Conservation (phyloP, 1,140 invertebrate species). For the Drosophila aff. region DNA sequence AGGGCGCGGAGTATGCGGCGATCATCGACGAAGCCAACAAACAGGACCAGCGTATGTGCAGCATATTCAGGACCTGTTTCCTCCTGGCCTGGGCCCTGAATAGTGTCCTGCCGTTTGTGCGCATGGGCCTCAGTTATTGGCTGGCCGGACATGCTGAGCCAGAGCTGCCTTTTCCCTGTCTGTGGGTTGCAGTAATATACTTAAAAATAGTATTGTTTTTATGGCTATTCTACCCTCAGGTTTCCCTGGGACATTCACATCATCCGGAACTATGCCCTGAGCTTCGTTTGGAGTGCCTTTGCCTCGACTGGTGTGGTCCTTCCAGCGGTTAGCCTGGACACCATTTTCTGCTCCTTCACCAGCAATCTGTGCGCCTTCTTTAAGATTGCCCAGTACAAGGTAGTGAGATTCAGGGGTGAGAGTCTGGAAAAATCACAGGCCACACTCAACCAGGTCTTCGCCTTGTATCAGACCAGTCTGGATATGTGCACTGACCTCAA, state of each 20-base stretch:
- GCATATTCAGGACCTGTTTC: constrained; percentile 47
- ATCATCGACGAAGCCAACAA: constrained; percentile 35
- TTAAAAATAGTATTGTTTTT: neutral
- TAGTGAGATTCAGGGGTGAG: constrained; percentile 13
- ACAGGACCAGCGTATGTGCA: constrained; percentile 47
- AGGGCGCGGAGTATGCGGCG: neutral
- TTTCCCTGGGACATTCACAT: constrained; percentile 54
- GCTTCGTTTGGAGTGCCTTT: constrained; percentile 25
- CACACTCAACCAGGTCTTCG: constrained; percentile 20
- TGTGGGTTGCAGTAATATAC: constrained; percentile 19
- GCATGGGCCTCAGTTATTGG: constrained; percentile 22
- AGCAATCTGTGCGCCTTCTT: constrained; percentile 59
- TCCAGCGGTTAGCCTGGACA: constrained; percentile 49
- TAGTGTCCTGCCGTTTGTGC: constrained; percentile 28
- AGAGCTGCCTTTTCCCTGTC: constrained; percentile 43
- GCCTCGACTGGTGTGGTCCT: constrained; percentile 39
- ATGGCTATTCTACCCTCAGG: neutral
- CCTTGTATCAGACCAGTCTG: constrained; percentile 44
- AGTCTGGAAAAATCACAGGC: constrained; percentile 6
- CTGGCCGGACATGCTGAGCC: constrained; percentile 40
- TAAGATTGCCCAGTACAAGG: constrained; percentile 45
- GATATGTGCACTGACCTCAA: constrained; percentile 47
- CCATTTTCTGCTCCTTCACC: constrained; percentile 46
- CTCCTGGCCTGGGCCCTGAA: constrained; percentile 37
- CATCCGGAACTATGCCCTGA: constrained; percentile 11